These are phyloP conservation scores for Sander vitreus DNA, from an alignment of 2,113 vertebrate species.

Conservation along the genomic window DNA sequence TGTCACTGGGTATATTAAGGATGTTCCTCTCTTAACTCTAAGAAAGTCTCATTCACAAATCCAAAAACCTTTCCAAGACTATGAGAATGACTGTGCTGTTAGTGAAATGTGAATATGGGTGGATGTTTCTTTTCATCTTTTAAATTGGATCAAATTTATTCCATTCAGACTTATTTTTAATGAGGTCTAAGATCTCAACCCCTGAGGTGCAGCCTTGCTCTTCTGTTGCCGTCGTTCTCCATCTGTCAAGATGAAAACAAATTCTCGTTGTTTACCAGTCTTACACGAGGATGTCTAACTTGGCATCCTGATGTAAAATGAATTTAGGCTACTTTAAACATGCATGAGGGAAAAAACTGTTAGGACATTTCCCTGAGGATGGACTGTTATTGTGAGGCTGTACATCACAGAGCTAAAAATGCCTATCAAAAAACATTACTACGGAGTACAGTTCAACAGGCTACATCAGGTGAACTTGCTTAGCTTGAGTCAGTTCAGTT, in stretches of 20 bases:
- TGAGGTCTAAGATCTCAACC: constrained; percentile 67
- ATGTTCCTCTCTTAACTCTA: constrained; percentile 16
- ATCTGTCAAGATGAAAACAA: constrained; percentile 69
- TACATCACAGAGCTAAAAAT: constrained; percentile 14
- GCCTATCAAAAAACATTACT: not conserved
- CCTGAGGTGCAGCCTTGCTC: constrained; percentile 53
- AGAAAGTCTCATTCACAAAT: constrained; percentile 11
- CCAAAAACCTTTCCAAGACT: not conserved
- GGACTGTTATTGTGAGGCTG: constrained; percentile 17
- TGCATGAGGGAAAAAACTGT: constrained; percentile 5
- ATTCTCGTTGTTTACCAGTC: constrained; percentile 62
- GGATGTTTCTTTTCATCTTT: constrained; percentile 60
- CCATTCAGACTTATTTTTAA: constrained; percentile 60
- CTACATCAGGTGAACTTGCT: constrained; percentile 27
- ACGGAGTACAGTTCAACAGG: not conserved
- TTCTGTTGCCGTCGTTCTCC: constrained; percentile 50
- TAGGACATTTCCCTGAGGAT: constrained; percentile 23
- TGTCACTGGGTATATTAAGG: constrained; percentile 3
- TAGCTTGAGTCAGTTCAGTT: constrained; percentile 4
- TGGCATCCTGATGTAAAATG: constrained; percentile 62
- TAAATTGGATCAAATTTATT: constrained; percentile 49
- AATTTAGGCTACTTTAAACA: constrained; percentile 50
- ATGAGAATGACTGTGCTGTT: not conserved
- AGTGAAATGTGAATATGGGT: constrained; percentile 22
- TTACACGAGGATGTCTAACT: constrained; percentile 46